Percentiles rank a stretch among this genome's conserved stretches.
Evolutionary conservation across 2,113 vertebrate species (phyloP).

Genomic region (Aegithalos caudatus): DNA sequence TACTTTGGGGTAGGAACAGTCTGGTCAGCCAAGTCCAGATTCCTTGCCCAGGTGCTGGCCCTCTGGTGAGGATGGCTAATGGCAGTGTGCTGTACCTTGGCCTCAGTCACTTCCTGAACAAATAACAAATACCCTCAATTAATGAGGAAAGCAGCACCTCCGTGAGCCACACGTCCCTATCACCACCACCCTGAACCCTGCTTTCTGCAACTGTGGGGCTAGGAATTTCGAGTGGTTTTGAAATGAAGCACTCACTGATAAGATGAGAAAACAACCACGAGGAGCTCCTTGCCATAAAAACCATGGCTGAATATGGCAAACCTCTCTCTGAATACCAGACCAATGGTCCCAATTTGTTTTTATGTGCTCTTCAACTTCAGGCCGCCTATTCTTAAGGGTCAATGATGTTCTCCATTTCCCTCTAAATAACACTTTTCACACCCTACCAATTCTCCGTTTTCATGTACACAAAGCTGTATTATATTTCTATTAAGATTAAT

Average conservation of each 20-base stretch:
- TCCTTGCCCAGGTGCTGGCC: background rate
- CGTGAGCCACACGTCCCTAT: background rate
- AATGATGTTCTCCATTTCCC: background rate
- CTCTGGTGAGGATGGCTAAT: rapidly evolving
- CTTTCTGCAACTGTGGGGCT: background rate
- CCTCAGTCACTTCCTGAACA: background rate
- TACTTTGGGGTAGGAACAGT: background rate
- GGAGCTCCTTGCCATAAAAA: background rate
- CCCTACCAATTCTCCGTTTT: background rate
- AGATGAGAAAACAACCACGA: background rate
- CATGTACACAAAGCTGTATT: background rate
- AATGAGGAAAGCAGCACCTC: background rate
- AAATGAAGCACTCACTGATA: background rate
- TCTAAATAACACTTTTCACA: background rate
- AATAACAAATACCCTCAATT: background rate
- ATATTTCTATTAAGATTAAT: background rate
- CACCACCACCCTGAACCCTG: background rate
- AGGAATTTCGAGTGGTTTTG: background rate
- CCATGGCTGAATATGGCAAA: background rate
- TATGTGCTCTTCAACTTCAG: background rate
- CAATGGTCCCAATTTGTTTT: background rate
- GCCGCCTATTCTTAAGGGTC: background rate
- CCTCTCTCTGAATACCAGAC: background rate
- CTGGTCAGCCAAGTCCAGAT: background rate
- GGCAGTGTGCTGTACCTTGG: rapidly evolving